Percentiles rank a stretch among this genome's conserved stretches.
phyloP scores from a whole-genome alignment of 2,797 vertebrate species.

The Enteromius anoplus region DNA sequence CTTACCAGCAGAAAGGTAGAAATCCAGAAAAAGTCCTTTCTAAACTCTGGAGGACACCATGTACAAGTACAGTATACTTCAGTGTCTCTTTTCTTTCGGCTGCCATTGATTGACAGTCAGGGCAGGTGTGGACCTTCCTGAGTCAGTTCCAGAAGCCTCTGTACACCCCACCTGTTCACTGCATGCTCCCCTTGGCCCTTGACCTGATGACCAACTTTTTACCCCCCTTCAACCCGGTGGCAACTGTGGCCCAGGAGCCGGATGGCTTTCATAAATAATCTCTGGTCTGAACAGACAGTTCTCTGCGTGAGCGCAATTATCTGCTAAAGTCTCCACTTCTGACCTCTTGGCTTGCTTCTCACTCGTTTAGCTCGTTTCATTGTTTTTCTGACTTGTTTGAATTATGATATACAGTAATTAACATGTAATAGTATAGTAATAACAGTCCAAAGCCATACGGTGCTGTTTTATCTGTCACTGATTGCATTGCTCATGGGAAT shows the following conservation, averaged over 20 bases:
- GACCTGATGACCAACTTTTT: conserved; percentile 84
- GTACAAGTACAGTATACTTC: conserved; percentile 22
- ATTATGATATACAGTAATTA: conserved; percentile 45
- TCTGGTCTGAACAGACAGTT: conserved; percentile 63
- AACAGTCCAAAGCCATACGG: conserved; percentile 18
- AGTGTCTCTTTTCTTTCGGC: conserved; percentile 16
- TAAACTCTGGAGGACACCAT: background rate
- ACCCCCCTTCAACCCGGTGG: conserved; percentile 65
- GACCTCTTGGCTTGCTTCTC: conserved; percentile 63
- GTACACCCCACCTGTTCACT: conserved; percentile 77
- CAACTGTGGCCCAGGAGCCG: conserved; percentile 63
- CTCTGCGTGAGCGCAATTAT: conserved; percentile 62
- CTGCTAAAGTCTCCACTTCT: conserved; percentile 53
- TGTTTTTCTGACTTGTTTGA: conserved; percentile 33
- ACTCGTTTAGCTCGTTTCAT: conserved; percentile 36
- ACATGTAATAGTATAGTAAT: conserved; percentile 32
- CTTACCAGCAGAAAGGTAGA: conserved; percentile 4
- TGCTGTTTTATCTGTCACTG: background rate
- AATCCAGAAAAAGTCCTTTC: too few relatives aligned
- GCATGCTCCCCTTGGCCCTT: conserved; percentile 72
- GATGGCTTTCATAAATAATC: conserved; percentile 76
- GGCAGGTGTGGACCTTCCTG: conserved; percentile 78
- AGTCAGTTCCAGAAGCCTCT: conserved; percentile 63
- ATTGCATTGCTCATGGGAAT: background rate
- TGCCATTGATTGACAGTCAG: conserved; percentile 77